Base-by-base conservation (phyloP, 2,797 vertebrate species). In the Eupleurogrammus muticus region DNA sequence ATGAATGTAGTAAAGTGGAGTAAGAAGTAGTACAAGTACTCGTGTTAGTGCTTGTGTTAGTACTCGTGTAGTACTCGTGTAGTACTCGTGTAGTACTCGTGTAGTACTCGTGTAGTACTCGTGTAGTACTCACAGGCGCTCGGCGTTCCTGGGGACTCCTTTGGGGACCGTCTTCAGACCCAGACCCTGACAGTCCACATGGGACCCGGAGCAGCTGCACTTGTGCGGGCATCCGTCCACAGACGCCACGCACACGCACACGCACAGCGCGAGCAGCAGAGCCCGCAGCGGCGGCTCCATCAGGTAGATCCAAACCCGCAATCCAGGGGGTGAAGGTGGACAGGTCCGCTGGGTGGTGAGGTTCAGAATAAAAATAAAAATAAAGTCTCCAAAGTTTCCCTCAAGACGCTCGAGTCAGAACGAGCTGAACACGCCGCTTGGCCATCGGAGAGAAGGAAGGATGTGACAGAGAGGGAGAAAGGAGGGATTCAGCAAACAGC, bases 101-200 rank as follows among this genome's bases (percentile, higher is more conserved):
- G n/a, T n/a, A n/a, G n/a, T n/a, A n/a, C n/a, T n/a, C n/a, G n/a
- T n/a, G n/a, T n/a, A n/a, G n/a, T n/a, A n/a, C n/a, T n/a, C n/a
- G n/a, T n/a, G n/a, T n/a, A n/a, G n/a, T n/a, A 28, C 28, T 28
- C 6, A 44, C 97, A 99, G 92, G 66, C 97, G 95, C 91, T 99
- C 97, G 0, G 97, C 94, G 36, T 96, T 98, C 91, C 97, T 94
- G 80, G 97, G 97, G 87, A 99, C 91, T 82, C 96, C 97, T 88
- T 96, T 96, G 12, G 97, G 97, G 28, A 98, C 96, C 0, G 91
- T 91, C 86, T 88, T 95, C 82, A 99, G 93, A 80, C 96, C 96
- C 80, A 97, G 95, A 87, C 96, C 96, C 40, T 99, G 97, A 91
- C 97, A 99, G 92, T 99, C 97, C 95, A 99, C 97, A 90, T 95